phyloP scores from a whole-genome alignment of 1,140 invertebrate species.

The Artemia franciscana region DNA sequence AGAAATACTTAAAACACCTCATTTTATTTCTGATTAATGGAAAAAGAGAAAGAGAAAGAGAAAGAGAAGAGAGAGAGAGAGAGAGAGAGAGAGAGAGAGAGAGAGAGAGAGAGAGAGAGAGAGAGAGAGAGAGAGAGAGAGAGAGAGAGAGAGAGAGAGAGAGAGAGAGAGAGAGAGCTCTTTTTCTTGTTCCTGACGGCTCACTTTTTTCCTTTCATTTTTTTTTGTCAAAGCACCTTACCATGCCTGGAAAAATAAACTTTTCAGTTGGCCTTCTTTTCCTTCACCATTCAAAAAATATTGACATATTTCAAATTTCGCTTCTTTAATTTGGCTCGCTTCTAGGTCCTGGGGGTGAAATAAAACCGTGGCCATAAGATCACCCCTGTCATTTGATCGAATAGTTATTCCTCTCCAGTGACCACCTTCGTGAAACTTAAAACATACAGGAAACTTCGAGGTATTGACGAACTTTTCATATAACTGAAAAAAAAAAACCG shows the following conservation, averaged over 20 bases:
- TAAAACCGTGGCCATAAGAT: constrained; percentile 23
- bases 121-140: too few species aligned
- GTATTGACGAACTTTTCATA: constrained; percentile 24
- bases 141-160: too few species aligned
- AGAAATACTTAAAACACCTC: background rate
- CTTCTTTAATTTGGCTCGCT: constrained; percentile 17
- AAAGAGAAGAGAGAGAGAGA: too few species aligned
- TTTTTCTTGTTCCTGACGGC: too few species aligned
- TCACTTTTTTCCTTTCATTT: too few species aligned
- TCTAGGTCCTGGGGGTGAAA: constrained; percentile 24
- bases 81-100: too few species aligned
- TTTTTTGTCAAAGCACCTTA: too few species aligned
- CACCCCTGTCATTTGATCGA: constrained; percentile 20
- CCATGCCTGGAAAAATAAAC: constrained; percentile 20
- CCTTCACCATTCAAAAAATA: constrained; percentile 15
- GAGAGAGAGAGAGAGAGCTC: too few species aligned
- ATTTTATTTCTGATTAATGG: too few species aligned
- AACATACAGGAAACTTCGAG: constrained; percentile 20
- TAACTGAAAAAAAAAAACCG: constrained; percentile 16
- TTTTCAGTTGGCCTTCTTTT: constrained; percentile 8
- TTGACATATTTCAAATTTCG: constrained; percentile 17
- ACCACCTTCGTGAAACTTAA: constrained; percentile 23
- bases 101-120: too few species aligned
- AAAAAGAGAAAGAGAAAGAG: too few species aligned
- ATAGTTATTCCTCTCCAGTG: constrained; percentile 26